Conservation (phyloP, 2,888 invertebrate species). For the Sepiola atlantica region DNA sequence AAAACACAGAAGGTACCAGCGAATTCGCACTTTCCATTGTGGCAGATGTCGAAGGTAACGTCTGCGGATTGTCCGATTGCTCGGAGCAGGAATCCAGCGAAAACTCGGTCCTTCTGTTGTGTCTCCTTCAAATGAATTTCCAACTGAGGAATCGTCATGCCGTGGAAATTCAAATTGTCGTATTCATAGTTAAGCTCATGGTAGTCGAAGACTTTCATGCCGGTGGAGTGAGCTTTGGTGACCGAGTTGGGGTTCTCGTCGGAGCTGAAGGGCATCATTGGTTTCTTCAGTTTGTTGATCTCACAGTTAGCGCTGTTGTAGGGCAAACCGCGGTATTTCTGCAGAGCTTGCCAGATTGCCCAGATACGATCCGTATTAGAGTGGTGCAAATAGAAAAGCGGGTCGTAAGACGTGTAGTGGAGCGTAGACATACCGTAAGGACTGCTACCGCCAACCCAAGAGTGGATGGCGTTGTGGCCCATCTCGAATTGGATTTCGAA, state of each 20-base stretch:
- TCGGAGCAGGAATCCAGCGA: constrained; percentile 52
- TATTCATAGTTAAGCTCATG: constrained; percentile 50
- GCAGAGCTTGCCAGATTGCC: constrained; percentile 52
- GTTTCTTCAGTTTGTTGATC: constrained; percentile 45
- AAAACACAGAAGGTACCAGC: constrained; percentile 47
- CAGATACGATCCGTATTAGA: constrained; percentile 50
- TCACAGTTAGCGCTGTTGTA: constrained; percentile 52
- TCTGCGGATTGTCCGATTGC: constrained; percentile 53
- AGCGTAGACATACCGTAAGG: constrained; percentile 48
- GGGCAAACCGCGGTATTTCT: constrained; percentile 51
- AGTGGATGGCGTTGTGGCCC: constrained; percentile 49
- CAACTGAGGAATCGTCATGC: constrained; percentile 54
- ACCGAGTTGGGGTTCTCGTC: constrained; percentile 48
- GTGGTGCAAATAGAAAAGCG: constrained; percentile 49
- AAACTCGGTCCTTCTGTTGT: constrained; percentile 47
- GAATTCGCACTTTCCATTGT: constrained; percentile 37
- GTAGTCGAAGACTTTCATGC: constrained; percentile 47
- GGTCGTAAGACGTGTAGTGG: constrained; percentile 49
- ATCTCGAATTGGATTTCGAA: constrained; percentile 48
- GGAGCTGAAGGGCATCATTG: constrained; percentile 51
- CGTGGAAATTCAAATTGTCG: constrained; percentile 53
- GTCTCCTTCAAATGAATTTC: constrained; percentile 36
- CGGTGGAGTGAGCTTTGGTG: background rate
- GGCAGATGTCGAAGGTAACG: constrained; percentile 52
- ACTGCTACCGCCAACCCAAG: constrained; percentile 45